A percentile compares a stretch with the other conserved stretches of the same genome.
Evolutionary conservation across 2,113 vertebrate genomes (phyloP).

Genomic region (Eublepharis macularius): DNA sequence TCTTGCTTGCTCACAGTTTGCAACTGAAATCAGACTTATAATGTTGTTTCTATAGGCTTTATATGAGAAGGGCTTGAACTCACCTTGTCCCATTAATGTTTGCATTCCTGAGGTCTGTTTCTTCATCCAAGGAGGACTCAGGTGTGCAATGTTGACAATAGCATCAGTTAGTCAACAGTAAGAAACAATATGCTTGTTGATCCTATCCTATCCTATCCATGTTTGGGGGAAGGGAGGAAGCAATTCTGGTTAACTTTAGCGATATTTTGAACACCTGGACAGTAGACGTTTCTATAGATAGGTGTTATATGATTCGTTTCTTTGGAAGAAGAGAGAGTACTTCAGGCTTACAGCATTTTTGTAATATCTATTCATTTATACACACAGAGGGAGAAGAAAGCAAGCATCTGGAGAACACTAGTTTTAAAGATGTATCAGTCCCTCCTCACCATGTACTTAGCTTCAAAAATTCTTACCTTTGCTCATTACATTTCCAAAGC

Average conservation of each 20-base stretch:
- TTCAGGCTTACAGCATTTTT: neutral
- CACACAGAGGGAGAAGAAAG: neutral
- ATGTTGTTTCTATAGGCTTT: neutral
- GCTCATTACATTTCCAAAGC: neutral
- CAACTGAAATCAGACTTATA: neutral
- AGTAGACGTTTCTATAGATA: neutral
- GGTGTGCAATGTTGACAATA: neutral
- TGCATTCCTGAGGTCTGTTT: neutral
- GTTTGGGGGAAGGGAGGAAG: neutral
- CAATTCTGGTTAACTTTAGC: neutral
- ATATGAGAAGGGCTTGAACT: neutral
- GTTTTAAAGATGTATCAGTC: neutral
- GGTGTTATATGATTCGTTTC: neutral
- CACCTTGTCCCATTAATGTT: neutral
- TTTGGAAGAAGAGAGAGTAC: neutral
- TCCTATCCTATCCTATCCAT: neutral
- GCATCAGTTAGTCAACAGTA: neutral
- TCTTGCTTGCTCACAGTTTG: neutral
- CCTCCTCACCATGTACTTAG: neutral
- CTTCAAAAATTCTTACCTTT: neutral
- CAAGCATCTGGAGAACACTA: neutral
- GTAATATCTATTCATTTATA: neutral
- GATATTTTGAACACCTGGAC: neutral
- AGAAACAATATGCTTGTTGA: neutral
- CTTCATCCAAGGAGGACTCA: conserved; percentile 6